Conservation (phyloP, 1,140 invertebrate species). For the Pseudachorutes palmiensis region DNA sequence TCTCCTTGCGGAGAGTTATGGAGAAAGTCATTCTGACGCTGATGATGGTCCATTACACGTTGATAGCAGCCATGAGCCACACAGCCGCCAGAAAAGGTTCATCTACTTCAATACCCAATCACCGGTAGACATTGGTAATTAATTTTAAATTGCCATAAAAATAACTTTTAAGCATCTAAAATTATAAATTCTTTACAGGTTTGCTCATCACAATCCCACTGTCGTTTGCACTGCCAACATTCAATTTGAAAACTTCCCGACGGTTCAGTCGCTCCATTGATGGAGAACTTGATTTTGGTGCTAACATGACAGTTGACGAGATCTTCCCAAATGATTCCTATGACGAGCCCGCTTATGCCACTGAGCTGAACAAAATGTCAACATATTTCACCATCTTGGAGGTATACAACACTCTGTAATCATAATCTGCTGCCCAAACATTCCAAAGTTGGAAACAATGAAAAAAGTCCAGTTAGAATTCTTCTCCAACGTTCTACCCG, state of each 20-base stretch:
- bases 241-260: constrained; percentile 32
- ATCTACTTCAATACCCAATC: constrained; percentile 39
- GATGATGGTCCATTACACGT: constrained; percentile 5
- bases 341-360: constrained; percentile 36
- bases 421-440: too few species aligned
- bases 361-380: constrained; percentile 35
- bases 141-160: constrained; percentile 17
- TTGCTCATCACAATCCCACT: constrained; percentile 37
- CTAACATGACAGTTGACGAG: constrained; percentile 34
- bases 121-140: constrained; percentile 38
- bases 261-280: constrained; percentile 23
- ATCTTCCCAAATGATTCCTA: constrained; percentile 33
- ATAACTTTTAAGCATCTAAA: too few species aligned
- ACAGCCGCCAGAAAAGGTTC: constrained; percentile 38
- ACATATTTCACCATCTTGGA: constrained; percentile 36
- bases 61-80: constrained; percentile 16
- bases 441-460: too few species aligned
- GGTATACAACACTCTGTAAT: constrained; percentile 22
- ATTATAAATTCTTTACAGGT: too few species aligned
- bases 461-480: constrained; percentile 10
- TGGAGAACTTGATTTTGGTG: constrained; percentile 16
- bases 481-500: not conserved
- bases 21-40: not conserved
- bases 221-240: constrained; percentile 36
- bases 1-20: not conserved